phyloP scores from a whole-genome alignment of 2,113 vertebrate species.

The Tylochromis polylepis region DNA sequence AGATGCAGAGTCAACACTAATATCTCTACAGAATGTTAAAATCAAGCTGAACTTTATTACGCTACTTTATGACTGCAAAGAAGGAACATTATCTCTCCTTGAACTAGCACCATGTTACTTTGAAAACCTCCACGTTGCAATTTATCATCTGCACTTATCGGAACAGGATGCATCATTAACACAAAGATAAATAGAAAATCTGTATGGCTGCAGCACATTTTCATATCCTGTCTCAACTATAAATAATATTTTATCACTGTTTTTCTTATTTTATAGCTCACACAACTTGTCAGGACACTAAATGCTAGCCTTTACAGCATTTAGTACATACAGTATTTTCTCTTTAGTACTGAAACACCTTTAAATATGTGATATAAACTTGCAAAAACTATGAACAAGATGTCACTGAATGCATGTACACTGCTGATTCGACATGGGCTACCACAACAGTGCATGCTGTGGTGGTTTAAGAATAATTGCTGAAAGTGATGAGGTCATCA shows the following conservation, averaged over 20 bases:
- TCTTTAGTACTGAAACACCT: background rate
- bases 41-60: background rate
- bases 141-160: background rate
- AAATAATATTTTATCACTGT: background rate
- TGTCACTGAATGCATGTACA: background rate
- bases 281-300: background rate
- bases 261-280: background rate
- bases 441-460: background rate
- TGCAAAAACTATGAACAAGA: background rate
- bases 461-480: conserved; percentile 33
- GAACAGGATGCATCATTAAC: conserved; percentile 5
- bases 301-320: background rate
- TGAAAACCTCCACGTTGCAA: background rate
- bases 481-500: background rate
- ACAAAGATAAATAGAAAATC: background rate
- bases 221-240: background rate
- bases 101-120: background rate
- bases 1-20: background rate
- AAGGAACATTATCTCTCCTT: background rate
- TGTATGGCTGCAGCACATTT: background rate
- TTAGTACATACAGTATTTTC: background rate
- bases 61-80: background rate
- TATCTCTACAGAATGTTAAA: background rate
- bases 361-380: background rate
- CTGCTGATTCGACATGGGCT: background rate